Evolutionary conservation across 2,797 vertebrate species (phyloP).

Genomic region (Lophotriccus pileatus): DNA sequence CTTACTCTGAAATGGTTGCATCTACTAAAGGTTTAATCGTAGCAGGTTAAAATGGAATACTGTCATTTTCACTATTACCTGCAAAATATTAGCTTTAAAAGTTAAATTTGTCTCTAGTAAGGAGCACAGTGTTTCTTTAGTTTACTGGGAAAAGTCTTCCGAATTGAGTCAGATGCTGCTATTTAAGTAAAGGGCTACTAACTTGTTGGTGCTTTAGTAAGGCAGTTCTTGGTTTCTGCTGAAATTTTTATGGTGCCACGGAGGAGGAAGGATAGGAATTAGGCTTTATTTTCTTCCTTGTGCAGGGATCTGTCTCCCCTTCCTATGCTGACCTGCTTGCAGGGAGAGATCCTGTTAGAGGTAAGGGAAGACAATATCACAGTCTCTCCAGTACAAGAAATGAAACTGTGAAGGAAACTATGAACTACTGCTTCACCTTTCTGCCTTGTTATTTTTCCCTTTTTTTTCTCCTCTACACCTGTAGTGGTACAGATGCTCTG

Average conservation of each 20-base stretch:
- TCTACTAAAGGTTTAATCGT: background rate
- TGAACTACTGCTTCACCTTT: background rate
- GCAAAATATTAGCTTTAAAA: background rate
- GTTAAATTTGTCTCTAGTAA: background rate
- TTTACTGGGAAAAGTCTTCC: background rate
- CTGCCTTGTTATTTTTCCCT: rapidly evolving
- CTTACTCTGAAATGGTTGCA: background rate
- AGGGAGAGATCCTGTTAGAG: background rate
- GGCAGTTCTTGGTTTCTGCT: background rate
- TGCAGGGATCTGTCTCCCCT: background rate
- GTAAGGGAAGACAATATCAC: background rate
- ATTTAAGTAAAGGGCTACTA: background rate
- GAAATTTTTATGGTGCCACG: background rate
- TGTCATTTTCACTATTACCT: background rate
- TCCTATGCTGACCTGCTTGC: background rate
- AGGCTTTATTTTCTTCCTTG: background rate
- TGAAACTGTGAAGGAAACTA: background rate
- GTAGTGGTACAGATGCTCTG: background rate
- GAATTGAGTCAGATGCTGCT: background rate
- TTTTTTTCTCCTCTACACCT: background rate
- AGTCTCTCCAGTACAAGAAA: background rate
- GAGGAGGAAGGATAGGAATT: background rate
- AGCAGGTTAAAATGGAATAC: background rate
- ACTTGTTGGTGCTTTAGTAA: background rate
- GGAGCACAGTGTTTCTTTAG: background rate